These are phyloP conservation scores for Drosophila multiciliata DNA, from an alignment of 2,888 invertebrate genomes.

Conservation along the genomic window DNA sequence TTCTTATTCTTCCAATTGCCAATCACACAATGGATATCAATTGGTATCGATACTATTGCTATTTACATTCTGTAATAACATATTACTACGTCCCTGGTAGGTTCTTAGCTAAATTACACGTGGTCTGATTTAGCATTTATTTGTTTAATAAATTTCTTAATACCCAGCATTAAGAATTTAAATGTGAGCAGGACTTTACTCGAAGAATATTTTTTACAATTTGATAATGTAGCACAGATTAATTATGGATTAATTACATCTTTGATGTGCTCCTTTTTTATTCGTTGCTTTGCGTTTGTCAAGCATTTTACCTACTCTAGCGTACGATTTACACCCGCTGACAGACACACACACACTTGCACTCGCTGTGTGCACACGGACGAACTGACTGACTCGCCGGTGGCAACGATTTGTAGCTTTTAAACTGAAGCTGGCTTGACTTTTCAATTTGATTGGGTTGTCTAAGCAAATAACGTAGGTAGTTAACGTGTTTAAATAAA, in stretches of 20 bases:
- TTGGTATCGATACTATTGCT: too few relatives aligned
- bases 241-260: conserved; percentile 18
- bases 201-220: background rate
- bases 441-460: conserved; percentile 76
- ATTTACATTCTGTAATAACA: too few relatives aligned
- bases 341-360: background rate
- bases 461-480: conserved; percentile 69
- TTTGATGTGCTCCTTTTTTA: background rate
- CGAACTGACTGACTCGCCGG: background rate
- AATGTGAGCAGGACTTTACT: too few relatives aligned
- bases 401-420: conserved; percentile 48
- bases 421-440: conserved; percentile 61
- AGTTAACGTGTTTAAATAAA: conserved; percentile 67
- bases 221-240: conserved; percentile 1
- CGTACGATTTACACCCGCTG: background rate
- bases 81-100: too few relatives aligned
- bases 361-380: background rate
- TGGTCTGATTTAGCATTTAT: too few relatives aligned
- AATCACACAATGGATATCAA: too few relatives aligned
- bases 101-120: too few relatives aligned
- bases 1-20: too few relatives aligned
- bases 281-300: background rate
- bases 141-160: too few relatives aligned
- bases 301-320: background rate
- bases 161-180: too few relatives aligned